These are phyloP conservation scores for Lepisosteus osseus DNA, from an alignment of 2,113 vertebrate genomes.

Conservation along the genomic window DNA sequence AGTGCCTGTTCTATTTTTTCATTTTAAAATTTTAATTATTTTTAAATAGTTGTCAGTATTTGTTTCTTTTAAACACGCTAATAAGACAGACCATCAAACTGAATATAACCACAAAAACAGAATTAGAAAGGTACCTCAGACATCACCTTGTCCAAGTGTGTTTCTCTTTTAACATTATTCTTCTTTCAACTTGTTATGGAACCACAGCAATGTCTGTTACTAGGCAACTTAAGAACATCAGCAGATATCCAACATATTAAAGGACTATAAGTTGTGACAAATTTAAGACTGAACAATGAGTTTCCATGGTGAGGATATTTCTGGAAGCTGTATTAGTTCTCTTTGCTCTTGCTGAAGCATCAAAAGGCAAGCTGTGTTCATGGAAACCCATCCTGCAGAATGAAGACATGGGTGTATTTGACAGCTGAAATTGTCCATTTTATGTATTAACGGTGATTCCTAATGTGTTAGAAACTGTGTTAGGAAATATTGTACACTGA, in stretches of 20 bases:
- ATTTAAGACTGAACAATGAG: constrained; percentile 21
- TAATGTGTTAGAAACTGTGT: no score
- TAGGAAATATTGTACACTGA: no score
- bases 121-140: constrained; percentile 7
- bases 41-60: no score
- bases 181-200: neutral
- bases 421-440: neutral
- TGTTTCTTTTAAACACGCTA: no score
- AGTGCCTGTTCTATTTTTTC: no score
- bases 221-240: constrained; percentile 30
- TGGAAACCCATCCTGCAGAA: constrained; percentile 10
- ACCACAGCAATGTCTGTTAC: constrained; percentile 17
- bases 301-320: constrained; percentile 35
- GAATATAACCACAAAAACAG: no score
- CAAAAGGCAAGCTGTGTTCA: constrained; percentile 8
- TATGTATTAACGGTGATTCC: no score
- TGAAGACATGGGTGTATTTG: constrained; percentile 1
- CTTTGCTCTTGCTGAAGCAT: neutral
- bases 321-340: constrained; percentile 16
- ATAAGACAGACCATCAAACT: no score
- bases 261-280: constrained; percentile 17
- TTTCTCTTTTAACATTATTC: neutral
- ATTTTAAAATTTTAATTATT: no score
- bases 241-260: constrained; percentile 22
- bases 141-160: neutral